phyloP scores from a whole-genome alignment of 2,888 invertebrate genomes.

The Callyntrura sp. region DNA sequence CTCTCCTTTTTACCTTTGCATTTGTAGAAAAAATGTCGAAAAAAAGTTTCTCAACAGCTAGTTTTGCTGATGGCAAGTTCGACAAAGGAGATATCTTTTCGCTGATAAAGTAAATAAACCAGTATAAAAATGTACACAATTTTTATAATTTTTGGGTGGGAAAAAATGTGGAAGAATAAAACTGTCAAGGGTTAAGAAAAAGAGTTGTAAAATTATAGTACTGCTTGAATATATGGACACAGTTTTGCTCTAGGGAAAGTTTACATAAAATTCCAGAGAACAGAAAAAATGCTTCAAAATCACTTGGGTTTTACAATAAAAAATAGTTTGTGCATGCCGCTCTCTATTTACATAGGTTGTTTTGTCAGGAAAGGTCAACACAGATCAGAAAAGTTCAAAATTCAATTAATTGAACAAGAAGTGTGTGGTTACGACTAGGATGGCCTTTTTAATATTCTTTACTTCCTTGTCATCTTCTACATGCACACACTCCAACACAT shows the following conservation, averaged over 20 bases:
- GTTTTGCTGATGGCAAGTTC: conserved; percentile 2
- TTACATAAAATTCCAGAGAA: background rate
- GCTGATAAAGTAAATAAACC: conserved; percentile 8
- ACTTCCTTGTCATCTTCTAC: conserved; percentile 5
- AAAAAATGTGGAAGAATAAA: conserved; percentile 38
- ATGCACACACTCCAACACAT: background rate
- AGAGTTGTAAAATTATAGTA: too few relatives aligned
- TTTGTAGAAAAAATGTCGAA: background rate
- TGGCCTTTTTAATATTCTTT: background rate
- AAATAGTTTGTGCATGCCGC: background rate
- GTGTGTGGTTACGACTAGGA: too few relatives aligned
- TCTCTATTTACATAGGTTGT: background rate
- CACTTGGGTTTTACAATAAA: too few relatives aligned
- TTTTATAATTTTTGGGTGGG: background rate
- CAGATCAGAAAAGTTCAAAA: conserved; percentile 18
- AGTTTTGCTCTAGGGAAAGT: background rate
- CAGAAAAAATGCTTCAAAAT: too few relatives aligned
- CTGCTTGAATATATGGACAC: too few relatives aligned
- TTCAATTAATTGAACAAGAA: too few relatives aligned
- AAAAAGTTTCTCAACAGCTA: background rate
- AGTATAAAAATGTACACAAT: background rate
- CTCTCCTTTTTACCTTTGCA: background rate
- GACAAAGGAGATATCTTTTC: background rate
- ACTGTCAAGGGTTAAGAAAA: conserved; percentile 11
- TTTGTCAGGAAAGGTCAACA: background rate